phyloP scores from a whole-genome alignment of 92 coral and sea anemone genomes.

The Actinostola sp. region DNA sequence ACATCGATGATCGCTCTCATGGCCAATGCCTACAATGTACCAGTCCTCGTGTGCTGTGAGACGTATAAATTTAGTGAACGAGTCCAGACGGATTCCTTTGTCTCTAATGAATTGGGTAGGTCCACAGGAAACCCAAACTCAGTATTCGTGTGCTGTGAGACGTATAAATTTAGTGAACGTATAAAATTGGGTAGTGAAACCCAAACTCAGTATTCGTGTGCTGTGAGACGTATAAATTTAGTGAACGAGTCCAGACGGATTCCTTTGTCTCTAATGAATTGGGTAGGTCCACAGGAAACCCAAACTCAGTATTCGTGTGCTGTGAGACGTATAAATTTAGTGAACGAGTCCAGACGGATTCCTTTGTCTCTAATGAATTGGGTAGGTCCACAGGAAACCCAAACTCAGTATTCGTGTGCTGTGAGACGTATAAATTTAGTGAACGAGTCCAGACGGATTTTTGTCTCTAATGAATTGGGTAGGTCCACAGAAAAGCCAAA shows the following conservation, averaged over 20 bases:
- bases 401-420: constrained; percentile 96
- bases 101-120: constrained; percentile 93
- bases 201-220: constrained; percentile 97
- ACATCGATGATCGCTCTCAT: constrained; percentile 97
- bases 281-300: constrained; percentile 73
- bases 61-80: constrained; percentile 96
- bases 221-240: constrained; percentile 98
- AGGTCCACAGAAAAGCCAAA: too few relatives aligned
- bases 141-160: constrained; percentile 97
- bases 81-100: constrained; percentile 97
- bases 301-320: constrained; percentile 95
- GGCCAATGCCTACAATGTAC: constrained; percentile 95
- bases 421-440: constrained; percentile 98
- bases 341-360: too few relatives aligned
- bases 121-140: too few relatives aligned
- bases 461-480: constrained; percentile 96
- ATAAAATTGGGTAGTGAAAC: constrained; percentile 92
- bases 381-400: too few relatives aligned
- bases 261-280: constrained; percentile 97
- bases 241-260: constrained; percentile 94
- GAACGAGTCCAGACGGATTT: constrained; percentile 96
- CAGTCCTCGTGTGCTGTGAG: constrained; percentile 98
- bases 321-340: constrained; percentile 99
- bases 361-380: constrained; percentile 90
- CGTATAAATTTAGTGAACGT: constrained; percentile 94